Percentiles rank a stretch among this genome's conserved stretches.
Evolutionary conservation across 2,888 invertebrate genomes (phyloP).

Genomic region (Synergus laeviventris): DNA sequence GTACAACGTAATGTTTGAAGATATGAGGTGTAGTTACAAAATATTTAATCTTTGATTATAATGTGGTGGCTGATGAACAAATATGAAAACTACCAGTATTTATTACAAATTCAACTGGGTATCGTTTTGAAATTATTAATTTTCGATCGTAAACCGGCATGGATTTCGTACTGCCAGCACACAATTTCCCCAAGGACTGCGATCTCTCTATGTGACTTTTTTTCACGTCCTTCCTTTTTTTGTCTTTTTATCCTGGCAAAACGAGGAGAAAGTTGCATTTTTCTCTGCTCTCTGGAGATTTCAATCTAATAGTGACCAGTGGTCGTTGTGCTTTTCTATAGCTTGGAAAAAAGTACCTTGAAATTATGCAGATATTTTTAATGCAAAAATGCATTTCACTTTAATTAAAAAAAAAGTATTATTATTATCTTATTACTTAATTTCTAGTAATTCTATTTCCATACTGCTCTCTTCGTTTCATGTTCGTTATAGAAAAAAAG

Average conservation of each 20-base stretch:
- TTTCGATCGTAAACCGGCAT: not conserved
- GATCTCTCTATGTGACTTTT: not conserved
- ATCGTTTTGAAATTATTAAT: not conserved
- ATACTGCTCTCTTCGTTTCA: not conserved
- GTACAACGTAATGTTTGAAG: too few relatives aligned
- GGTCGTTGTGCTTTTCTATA: slow-evolving; percentile 16
- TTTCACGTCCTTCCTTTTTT: not conserved
- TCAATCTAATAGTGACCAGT: slow-evolving; percentile 24
- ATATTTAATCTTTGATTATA: not conserved
- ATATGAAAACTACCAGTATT: not conserved
- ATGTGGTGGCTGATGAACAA: not conserved
- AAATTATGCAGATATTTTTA: not conserved
- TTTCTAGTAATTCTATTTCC: not conserved
- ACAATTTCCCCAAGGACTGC: not conserved
- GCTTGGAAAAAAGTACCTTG: not conserved
- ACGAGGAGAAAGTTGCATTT: slow-evolving; percentile 26
- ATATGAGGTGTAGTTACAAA: not conserved
- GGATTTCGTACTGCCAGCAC: not conserved
- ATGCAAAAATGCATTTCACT: slow-evolving; percentile 14
- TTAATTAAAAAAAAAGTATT: not conserved
- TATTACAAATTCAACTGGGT: not conserved
- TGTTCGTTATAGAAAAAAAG: too few relatives aligned
- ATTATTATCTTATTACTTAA: not conserved
- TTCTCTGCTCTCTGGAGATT: slow-evolving; percentile 18
- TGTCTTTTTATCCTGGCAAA: not conserved